Base-by-base conservation (phyloP, 1,140 invertebrate species). In the Eubasilissa regina region DNA sequence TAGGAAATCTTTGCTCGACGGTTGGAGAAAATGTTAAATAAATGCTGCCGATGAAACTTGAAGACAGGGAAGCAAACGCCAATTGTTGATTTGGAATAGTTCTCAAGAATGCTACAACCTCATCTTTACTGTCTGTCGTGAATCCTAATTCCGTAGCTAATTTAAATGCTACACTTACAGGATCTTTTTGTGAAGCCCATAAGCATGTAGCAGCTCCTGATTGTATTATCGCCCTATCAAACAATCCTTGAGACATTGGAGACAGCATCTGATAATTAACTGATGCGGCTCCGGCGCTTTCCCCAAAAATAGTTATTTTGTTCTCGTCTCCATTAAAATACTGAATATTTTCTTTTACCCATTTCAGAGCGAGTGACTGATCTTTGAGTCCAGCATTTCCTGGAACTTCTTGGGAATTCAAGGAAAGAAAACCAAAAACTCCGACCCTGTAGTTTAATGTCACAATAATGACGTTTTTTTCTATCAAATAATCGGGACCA, bases 381-480 rank as follows among this genome's bases (percentile, higher is more conserved):
- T 35, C 25, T 35, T 35, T 35, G 1, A 35, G 25, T 35, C 25
- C 25, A 35, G 25, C 25, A 35, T 35, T 35, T 35, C 25, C 25
- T 3, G 25, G 25, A 35, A 35, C 25, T 35, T 35, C 25, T 6
- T 35, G 25, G 6, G 25, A 35, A 35, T 35, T 35, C 25, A 35
- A 35, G 25, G 25, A 3, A 35, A 35, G 25, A 35, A 35, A 35
- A 35, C 25, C 25, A 6, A 35, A 35, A 35, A 85, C 89, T 85
- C 86, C 94, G 93, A 84, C 95, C 94, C 87, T 93, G 91, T 77
- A 78, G 53, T 93, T 92, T 0, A 92, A 77, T 0, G 90, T 89
- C 3, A 93, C 91, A 1, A 93, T 84, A 43, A 93, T 87, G 1
- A 93, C 85, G 68, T 90, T 87, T 6, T 91, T 87, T 56, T 88